phyloP scores from a whole-genome alignment of 1,140 invertebrate species.

The Archivesica marissinica region DNA sequence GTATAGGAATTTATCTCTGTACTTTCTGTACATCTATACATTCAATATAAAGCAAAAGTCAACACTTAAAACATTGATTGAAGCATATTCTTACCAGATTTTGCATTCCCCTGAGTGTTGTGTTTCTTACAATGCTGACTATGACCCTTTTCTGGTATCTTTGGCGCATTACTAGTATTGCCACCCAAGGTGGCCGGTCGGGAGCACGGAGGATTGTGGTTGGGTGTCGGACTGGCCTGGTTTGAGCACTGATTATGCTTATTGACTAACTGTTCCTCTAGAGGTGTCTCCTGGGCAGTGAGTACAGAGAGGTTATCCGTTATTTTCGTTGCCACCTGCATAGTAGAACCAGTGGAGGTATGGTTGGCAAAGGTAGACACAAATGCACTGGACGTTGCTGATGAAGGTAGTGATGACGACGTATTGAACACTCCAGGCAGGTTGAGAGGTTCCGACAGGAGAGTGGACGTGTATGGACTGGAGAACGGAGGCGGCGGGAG shows the following conservation, averaged over 20 bases:
- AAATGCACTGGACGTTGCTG: slow-evolving; percentile 74
- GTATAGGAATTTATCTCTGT: too few relatives aligned
- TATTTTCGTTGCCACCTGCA: slow-evolving; percentile 30
- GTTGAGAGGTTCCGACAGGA: slow-evolving; percentile 71
- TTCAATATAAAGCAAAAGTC: too few relatives aligned
- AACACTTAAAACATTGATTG: too few relatives aligned
- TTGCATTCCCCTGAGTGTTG: slow-evolving; percentile 52
- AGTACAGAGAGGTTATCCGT: slow-evolving; percentile 47
- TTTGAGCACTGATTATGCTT: slow-evolving; percentile 46
- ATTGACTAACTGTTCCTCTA: slow-evolving; percentile 25
- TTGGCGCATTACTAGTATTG: slow-evolving; percentile 69
- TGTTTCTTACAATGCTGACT: slow-evolving; percentile 70
- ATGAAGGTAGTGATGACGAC: slow-evolving; percentile 62
- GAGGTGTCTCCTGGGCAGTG: slow-evolving; percentile 30
- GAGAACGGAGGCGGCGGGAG: slow-evolving; percentile 75
- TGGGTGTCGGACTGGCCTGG: slow-evolving; percentile 26
- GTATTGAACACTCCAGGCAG: slow-evolving; percentile 69
- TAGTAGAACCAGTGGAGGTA: slow-evolving; percentile 44
- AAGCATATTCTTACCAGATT: slow-evolving; percentile 44
- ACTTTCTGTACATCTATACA: too few relatives aligned
- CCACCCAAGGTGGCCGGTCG: slow-evolving; percentile 77
- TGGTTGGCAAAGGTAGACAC: slow-evolving; percentile 66
- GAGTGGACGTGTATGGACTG: slow-evolving; percentile 64
- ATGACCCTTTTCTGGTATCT: slow-evolving; percentile 58
- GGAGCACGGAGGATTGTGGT: slow-evolving; percentile 73